Base-by-base conservation (phyloP, 2,797 vertebrate species). In the Peromyscus nudipes region DNA sequence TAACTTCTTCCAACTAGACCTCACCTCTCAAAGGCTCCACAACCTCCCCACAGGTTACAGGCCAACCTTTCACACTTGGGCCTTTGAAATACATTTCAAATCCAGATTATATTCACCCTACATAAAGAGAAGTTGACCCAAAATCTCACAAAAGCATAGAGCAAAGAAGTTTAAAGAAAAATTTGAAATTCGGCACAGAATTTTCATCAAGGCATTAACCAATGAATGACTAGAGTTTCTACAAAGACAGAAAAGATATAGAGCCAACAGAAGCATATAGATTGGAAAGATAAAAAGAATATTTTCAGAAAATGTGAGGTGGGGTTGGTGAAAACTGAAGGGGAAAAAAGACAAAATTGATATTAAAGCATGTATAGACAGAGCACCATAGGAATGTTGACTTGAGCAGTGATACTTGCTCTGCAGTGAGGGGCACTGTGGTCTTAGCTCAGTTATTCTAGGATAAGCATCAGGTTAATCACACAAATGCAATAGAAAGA, bases 191-290 rank as follows among this genome's bases (percentile, higher is more conserved):
- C 29, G 12, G 79, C 55, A 40, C 90, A 52, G 65, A 73, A 21
- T 94, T 92, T 76, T 80, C 86, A 64, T 67, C 25, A 86, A 93
- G 76, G 6, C 7, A 57, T 88, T 85, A n/a, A 52, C 49, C 73
- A 92, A n/a, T 13, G 43, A 91, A n/a, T 13, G 62, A 67, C 0
- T 64, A 7, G 27, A 69, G 3, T 62, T 12, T 89, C 40, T 89
- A 64, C 14, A 64, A 90, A 75, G 40, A 81, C 1, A 19, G 27
- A 1, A 55, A 83, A 83, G 27, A 88, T n/a, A 31, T 79, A 4
- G 19, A 60, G 43, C 14, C 4, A 91, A 27, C 8, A 60, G 92
- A 96, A 94, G 29, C 17, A 81, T 3, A 43, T 52, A 0, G 43
- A 25, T 82, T 17, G 17, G 3, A 92, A 94, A 82, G 75, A 65